phyloP scores from a whole-genome alignment of 2,888 invertebrate genomes.

The Plagiodera versicolora region DNA sequence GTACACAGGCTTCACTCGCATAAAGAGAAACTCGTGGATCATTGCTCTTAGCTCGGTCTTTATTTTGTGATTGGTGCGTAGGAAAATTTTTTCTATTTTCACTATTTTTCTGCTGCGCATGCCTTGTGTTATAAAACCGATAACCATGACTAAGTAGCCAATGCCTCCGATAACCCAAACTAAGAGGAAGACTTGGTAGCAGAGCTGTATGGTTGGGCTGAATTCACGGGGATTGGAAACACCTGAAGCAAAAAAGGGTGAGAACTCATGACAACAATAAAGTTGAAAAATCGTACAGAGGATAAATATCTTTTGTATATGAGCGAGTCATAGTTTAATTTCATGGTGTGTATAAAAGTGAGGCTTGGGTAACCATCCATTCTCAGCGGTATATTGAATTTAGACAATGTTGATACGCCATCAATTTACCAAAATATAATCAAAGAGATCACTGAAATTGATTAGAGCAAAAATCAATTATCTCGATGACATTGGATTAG shows the following conservation, averaged over 20 bases:
- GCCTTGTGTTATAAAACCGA: slow-evolving; percentile 80
- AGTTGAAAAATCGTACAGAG: too few relatives aligned
- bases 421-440: too few relatives aligned
- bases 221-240: slow-evolving; percentile 56
- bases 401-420: too few relatives aligned
- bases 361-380: too few relatives aligned
- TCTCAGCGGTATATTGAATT: too few relatives aligned
- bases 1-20: slow-evolving; percentile 77
- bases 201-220: slow-evolving; percentile 63
- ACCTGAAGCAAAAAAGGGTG: slow-evolving; percentile 41
- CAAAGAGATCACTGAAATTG: too few relatives aligned
- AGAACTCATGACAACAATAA: too few relatives aligned
- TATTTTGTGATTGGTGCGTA: slow-evolving; percentile 75
- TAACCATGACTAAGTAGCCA: slow-evolving; percentile 88
- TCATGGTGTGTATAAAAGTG: too few relatives aligned
- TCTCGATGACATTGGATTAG: too few relatives aligned
- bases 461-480: too few relatives aligned
- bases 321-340: too few relatives aligned
- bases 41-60: slow-evolving; percentile 55
- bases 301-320: too few relatives aligned
- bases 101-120: slow-evolving; percentile 75
- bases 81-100: slow-evolving; percentile 74
- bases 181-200: slow-evolving; percentile 81
- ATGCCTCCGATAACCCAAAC: slow-evolving; percentile 91
- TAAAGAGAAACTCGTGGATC: slow-evolving; percentile 71